Conservation (phyloP, 2,888 invertebrate species). For the Anarsia innoxiella region DNA sequence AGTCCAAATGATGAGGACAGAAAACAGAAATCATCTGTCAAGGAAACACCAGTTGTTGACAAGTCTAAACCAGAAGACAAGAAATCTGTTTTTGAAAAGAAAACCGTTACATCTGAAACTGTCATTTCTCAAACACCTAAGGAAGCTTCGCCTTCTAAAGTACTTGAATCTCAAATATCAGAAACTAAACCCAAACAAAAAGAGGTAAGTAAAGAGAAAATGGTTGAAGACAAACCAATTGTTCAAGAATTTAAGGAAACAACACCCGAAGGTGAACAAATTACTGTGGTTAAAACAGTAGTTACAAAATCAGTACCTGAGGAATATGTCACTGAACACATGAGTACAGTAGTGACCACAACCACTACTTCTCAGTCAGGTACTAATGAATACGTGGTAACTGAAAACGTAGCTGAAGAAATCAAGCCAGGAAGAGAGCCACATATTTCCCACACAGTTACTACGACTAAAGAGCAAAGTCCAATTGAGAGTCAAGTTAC, state of each 20-base stretch:
- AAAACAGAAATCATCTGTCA: background rate
- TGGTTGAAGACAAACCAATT: conserved; percentile 28
- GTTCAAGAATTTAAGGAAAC: conserved; percentile 28
- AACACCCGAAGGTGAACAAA: conserved; percentile 33
- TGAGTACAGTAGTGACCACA: conserved; percentile 40
- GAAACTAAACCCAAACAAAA: conserved; percentile 2
- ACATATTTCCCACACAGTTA: too few relatives aligned
- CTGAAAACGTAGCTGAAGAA: background rate
- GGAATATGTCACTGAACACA: conserved; percentile 42
- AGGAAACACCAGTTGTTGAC: conserved; percentile 1
- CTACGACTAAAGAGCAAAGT: background rate
- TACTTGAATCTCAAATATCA: conserved; percentile 9
- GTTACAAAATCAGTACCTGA: conserved; percentile 39
- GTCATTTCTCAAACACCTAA: conserved; percentile 13
- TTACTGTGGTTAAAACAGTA: conserved; percentile 35
- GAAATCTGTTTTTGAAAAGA: conserved; percentile 14
- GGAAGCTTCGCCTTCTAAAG: conserved; percentile 2
- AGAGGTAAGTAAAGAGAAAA: conserved; percentile 13
- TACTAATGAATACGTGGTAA: conserved; percentile 8
- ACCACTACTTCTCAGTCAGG: conserved; percentile 13
- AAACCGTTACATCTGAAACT: conserved; percentile 20
- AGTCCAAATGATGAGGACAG: background rate
- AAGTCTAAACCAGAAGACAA: background rate
- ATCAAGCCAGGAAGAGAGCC: too few relatives aligned
- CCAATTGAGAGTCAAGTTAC: background rate